Percentiles rank a stretch among this genome's conserved stretches.
Conservation (phyloP, 2,888 invertebrate genomes). For the Brenthis daphne region DNA sequence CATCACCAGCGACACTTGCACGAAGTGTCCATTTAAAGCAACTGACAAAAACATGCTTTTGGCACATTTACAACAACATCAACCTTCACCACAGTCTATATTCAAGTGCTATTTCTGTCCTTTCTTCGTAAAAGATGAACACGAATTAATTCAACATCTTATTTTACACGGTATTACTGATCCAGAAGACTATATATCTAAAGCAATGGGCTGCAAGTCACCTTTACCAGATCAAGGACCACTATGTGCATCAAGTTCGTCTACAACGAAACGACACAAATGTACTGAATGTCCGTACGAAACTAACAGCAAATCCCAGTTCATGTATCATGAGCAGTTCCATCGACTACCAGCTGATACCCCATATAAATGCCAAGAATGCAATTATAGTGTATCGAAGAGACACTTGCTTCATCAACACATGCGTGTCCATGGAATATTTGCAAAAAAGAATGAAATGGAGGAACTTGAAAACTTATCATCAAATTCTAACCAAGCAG, state of each 20-base stretch:
- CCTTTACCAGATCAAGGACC: conserved; percentile 51
- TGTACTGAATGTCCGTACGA: conserved; percentile 92
- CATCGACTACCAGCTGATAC: conserved; percentile 87
- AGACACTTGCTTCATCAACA: conserved; percentile 92
- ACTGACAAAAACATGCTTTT: conserved; percentile 82
- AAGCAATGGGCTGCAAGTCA: conserved; percentile 68
- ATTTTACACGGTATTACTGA: conserved; percentile 84
- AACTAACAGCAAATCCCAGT: conserved; percentile 93
- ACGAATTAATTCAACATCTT: conserved; percentile 86
- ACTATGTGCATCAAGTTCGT: conserved; percentile 49
- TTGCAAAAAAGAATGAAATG: conserved; percentile 68
- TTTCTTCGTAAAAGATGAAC: conserved; percentile 87
- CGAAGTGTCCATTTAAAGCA: conserved; percentile 87
- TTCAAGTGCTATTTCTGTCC: conserved; percentile 92
- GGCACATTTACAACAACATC: conserved; percentile 87
- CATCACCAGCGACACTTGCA: conserved; percentile 76
- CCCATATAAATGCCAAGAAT: conserved; percentile 90
- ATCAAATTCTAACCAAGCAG: conserved; percentile 48
- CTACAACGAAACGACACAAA: conserved; percentile 85
- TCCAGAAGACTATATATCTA: conserved; percentile 79
- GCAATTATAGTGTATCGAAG: conserved; percentile 92
- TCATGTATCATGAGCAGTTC: conserved; percentile 92
- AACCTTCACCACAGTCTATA: conserved; percentile 85
- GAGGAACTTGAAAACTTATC: conserved; percentile 67
- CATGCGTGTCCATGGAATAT: conserved; percentile 87